A percentile compares a stretch with the other conserved stretches of the same genome.
These are phyloP conservation scores for Leucophenga montana DNA, from an alignment of 2,888 invertebrate species.

Conservation along the genomic window DNA sequence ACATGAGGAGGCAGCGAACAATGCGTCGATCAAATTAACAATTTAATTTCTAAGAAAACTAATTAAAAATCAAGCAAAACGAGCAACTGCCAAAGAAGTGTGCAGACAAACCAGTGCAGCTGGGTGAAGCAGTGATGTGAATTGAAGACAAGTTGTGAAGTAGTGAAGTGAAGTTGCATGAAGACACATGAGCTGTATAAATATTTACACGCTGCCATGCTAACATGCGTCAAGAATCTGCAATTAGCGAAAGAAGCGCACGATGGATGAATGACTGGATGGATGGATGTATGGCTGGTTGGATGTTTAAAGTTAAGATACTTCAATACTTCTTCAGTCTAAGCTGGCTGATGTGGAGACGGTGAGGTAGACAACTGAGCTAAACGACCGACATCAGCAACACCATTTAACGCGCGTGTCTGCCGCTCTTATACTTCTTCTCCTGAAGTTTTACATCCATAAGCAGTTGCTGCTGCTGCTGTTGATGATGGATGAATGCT, in stretches of 20 bases:
- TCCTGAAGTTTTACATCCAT: neutral
- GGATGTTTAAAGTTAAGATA: neutral
- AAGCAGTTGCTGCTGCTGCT: neutral
- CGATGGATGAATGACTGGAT: neutral
- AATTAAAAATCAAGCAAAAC: constrained; percentile 65
- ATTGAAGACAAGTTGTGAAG: neutral
- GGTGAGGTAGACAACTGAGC: constrained; percentile 28
- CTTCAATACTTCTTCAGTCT: too few species aligned
- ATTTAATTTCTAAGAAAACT: constrained; percentile 71
- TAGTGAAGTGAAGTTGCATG: neutral
- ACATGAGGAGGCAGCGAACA: constrained; percentile 48
- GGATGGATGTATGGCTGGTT: constrained; percentile 2
- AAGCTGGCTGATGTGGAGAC: constrained; percentile 23
- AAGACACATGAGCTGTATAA: constrained; percentile 29
- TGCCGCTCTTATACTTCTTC: too few species aligned
- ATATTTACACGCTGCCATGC: constrained; percentile 28
- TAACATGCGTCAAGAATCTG: constrained; percentile 26
- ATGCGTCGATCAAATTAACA: constrained; percentile 69
- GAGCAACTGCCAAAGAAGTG: neutral
- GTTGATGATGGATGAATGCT: constrained; percentile 62
- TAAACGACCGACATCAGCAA: constrained; percentile 27
- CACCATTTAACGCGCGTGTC: constrained; percentile 19
- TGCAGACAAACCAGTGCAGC: neutral
- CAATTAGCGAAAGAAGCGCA: constrained; percentile 20
- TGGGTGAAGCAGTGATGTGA: neutral